Evolutionary conservation across 2,888 invertebrate species (phyloP), one percentile per base, ranked within the genome.

Genomic region (Yponomeuta cagnagella): DNA sequence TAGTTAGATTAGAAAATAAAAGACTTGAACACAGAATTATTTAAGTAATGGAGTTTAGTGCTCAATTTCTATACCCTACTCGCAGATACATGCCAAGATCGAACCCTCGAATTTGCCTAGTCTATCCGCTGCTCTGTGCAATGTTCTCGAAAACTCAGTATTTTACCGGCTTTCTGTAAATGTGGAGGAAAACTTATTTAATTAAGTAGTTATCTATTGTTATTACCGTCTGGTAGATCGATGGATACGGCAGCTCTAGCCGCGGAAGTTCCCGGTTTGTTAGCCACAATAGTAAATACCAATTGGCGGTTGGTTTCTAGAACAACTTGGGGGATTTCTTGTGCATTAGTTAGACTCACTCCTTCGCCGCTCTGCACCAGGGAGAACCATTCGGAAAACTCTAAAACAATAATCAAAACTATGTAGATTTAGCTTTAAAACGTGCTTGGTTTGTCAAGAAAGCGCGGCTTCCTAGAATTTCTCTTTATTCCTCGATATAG

Each of bases 241-340:
- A 73, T 64, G 12, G 70, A 70, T 4, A 73, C 58, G 23, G 58
- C 68, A 3, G 73, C 68, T 48, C 48, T 37, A n/a, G 67, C 72
- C 8, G 30, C 48, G 10, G 43, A n/a, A n/a, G 68, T 31, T 2
- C 52, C 70, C 9, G 71, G 71, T 30, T 65, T 67, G 12, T 23
- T 69, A 12, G 72, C 73, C 15, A 70, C 52, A 10, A 73, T 30
- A 64, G 52, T 67, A 48, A 73, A 71, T 15, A 70, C 30, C 23
- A 73, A 68, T 66, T 72, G 70, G 6, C 70, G 48, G 30, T 68
- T 63, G 64, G 37, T 70, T 15, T 74, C 68, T 10, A 68, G 3
- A 10, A 68, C 23, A 15, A 48, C 68, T 68, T 68, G 30, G 10
- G 68, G 48, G 52, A 68, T 48, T 2, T n/a, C 23, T 10, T 30